Evolutionary conservation across 2,888 invertebrate species (phyloP), one percentile per base, ranked within the genome.

Genomic region (Drosophila nigricruria): DNA sequence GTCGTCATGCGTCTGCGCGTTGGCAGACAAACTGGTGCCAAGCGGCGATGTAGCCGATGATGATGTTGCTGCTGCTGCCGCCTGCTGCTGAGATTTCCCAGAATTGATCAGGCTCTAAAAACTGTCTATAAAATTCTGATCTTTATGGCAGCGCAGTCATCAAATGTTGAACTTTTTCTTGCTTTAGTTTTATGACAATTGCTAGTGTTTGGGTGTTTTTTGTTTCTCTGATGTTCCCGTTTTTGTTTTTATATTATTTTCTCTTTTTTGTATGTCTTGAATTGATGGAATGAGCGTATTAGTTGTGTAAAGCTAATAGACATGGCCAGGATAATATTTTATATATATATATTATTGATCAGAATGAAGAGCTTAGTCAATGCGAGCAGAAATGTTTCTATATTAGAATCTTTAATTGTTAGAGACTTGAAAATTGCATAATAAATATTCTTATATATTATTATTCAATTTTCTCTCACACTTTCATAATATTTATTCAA

Each of bases 21-120:
- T 88, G 85, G 90, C 78, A 86, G 86, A 89, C 86, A 86, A 88
- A 85, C 78, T 82, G 86, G 90, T 86, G 86, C 86, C 86, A 89
- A 69, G 52, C 50, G 61, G 75, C 43, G 73, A 73, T 73, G 73
- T 73, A 72, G 25, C 45, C 50, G 40, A 36, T 43, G 59, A 45
- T 27, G 60, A n/a, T 43, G 36, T 4, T 23, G 52, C 34, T 45
- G 45, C 9, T 43, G 60, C 16, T 9, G 45, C 45, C 25, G 45
- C 45, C 52, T 58, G 57, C 52, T 59, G 58, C 50, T 45, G 5
- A 72, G 57, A 70, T 73, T 81, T 71, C 63, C 69, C 57, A 65
- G 75, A 87, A 74, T 57, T 63, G 49, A 84, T 73, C 70, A 23
- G 43, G 5, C 38, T 50, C 30, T 12, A 50, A 58, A 64, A 70